These are phyloP conservation scores for Neuroterus valhalla DNA, from an alignment of 1,140 invertebrate species.

Conservation along the genomic window DNA sequence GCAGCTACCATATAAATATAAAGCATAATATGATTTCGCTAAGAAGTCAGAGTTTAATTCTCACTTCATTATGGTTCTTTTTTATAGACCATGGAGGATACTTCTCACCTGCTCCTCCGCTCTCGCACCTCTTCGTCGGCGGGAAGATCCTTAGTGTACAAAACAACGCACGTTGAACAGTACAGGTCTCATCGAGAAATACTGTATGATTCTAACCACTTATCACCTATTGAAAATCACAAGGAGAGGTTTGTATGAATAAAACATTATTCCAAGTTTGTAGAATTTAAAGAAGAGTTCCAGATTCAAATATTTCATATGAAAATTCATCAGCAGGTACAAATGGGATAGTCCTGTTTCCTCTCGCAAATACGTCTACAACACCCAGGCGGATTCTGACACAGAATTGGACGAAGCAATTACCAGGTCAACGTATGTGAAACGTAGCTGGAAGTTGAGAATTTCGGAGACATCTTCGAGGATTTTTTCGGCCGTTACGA, in stretches of 20 bases:
- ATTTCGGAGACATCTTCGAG: slow-evolving; percentile 48
- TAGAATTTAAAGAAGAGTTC: slow-evolving; percentile 31
- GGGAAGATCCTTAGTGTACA: slow-evolving; percentile 51
- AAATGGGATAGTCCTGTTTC: neutral
- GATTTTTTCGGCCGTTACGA: slow-evolving; percentile 41
- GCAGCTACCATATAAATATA: too few species aligned
- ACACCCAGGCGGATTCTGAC: slow-evolving; percentile 60
- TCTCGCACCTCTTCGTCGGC: slow-evolving; percentile 37
- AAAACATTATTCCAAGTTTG: neutral
- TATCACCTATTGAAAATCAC: neutral
- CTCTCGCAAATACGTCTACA: neutral
- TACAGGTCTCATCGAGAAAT: slow-evolving; percentile 40
- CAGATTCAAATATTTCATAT: too few species aligned
- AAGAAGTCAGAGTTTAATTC: neutral
- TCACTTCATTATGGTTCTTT: slow-evolving; percentile 14
- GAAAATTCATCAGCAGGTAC: neutral
- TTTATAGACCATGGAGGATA: slow-evolving; percentile 43
- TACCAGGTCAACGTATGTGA: slow-evolving; percentile 32
- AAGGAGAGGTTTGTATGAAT: neutral
- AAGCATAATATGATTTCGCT: too few species aligned
- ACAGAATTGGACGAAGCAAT: slow-evolving; percentile 59
- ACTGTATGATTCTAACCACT: slow-evolving; percentile 35
- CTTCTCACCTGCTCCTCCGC: slow-evolving; percentile 41
- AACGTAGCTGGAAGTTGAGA: slow-evolving; percentile 43
- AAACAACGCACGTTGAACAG: slow-evolving; percentile 57